phyloP scores from a whole-genome alignment of 2,888 invertebrate species.

The Troides aeacus region DNA sequence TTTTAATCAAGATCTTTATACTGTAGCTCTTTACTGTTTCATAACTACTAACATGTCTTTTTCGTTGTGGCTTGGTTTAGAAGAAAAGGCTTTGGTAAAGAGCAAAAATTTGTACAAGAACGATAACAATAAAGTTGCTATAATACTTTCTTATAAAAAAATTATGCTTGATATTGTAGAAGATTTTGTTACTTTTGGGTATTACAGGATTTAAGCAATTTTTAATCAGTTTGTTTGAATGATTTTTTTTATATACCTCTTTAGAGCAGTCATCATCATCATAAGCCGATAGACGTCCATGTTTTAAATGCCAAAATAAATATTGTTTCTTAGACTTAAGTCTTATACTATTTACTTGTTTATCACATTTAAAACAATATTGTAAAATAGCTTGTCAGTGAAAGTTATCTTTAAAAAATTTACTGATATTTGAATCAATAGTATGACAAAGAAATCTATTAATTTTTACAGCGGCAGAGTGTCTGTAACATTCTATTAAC shows the following conservation, averaged over 20 bases:
- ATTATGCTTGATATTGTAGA: slow-evolving; percentile 20
- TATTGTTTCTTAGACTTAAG: no score
- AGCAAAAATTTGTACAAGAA: slow-evolving; percentile 22
- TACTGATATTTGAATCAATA: no score
- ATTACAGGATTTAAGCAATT: neutral
- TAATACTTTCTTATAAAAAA: slow-evolving; percentile 14
- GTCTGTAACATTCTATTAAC: neutral
- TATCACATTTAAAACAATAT: no score
- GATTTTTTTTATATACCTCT: no score
- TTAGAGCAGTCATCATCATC: no score
- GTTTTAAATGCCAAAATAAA: no score
- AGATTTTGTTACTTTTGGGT: slow-evolving; percentile 24
- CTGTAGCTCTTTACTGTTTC: neutral
- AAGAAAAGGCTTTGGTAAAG: slow-evolving; percentile 20
- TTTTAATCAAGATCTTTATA: neutral
- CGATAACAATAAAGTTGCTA: slow-evolving; percentile 6
- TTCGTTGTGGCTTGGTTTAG: slow-evolving; percentile 27
- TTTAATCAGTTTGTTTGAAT: no score
- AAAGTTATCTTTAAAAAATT: no score
- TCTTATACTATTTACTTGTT: no score
- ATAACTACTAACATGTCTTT: slow-evolving; percentile 26
- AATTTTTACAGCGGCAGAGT: neutral
- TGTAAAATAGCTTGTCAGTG: no score
- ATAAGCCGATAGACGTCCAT: no score
- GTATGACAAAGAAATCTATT: no score